Conservation (phyloP, 2,113 vertebrate genomes). For the Oncorhynchus nerka region DNA sequence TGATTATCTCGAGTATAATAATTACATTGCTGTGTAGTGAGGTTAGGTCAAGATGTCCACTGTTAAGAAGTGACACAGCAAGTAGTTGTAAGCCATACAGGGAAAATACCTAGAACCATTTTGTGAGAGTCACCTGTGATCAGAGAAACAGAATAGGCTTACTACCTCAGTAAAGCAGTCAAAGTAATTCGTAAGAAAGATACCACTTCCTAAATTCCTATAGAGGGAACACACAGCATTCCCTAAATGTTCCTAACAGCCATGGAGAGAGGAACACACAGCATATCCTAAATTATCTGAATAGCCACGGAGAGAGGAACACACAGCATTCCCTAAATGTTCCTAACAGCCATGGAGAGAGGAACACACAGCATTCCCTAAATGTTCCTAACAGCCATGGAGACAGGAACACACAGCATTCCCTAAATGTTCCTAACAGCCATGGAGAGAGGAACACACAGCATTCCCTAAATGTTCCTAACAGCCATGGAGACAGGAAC, state of each 20-base stretch:
- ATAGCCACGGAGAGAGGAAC: no score
- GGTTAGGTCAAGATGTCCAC: neutral
- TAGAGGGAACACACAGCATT: neutral
- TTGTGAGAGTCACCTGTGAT: neutral
- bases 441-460: neutral
- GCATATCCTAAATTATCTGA: neutral
- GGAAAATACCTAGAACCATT: neutral
- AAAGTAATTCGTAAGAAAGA: neutral
- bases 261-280: neutral
- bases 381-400: neutral
- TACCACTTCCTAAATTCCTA: neutral
- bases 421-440: neutral
- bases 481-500: neutral
- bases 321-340: no score
- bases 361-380: neutral
- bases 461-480: neutral
- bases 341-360: neutral
- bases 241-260: neutral
- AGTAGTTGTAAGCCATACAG: neutral
- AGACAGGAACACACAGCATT: neutral
- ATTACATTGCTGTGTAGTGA: neutral
- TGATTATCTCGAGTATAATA: neutral
- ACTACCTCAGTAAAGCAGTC: neutral
- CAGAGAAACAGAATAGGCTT: neutral
- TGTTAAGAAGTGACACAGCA: neutral